Percentiles rank a stretch among this genome's conserved stretches.
Conservation (phyloP, 1,140 invertebrate genomes). For the Drosophila tani region DNA sequence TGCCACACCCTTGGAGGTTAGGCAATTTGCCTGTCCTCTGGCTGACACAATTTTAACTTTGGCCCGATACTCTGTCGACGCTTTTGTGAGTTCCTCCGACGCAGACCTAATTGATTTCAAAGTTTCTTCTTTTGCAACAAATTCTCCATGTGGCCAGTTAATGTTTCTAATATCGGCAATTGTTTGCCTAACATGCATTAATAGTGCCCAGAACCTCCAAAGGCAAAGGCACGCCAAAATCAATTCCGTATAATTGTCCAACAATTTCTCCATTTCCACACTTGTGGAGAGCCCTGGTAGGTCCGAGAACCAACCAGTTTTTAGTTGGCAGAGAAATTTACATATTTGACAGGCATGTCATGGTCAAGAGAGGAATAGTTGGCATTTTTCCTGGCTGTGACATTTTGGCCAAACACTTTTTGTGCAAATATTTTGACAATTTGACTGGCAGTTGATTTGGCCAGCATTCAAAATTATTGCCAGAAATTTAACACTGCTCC, state of each 20-base stretch:
- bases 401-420: slow-evolving; percentile 51
- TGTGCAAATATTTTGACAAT: slow-evolving; percentile 54
- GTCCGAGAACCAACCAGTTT: background rate
- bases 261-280: slow-evolving; percentile 23
- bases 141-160: slow-evolving; percentile 37
- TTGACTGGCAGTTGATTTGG: slow-evolving; percentile 47
- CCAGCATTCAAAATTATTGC: slow-evolving; percentile 32
- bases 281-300: background rate
- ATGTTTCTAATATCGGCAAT: slow-evolving; percentile 55
- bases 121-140: slow-evolving; percentile 18
- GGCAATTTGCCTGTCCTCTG: slow-evolving; percentile 53
- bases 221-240: slow-evolving; percentile 25
- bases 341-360: slow-evolving; percentile 67
- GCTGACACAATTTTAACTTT: slow-evolving; percentile 47
- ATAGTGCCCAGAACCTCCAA: slow-evolving; percentile 41
- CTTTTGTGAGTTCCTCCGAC: slow-evolving; percentile 9
- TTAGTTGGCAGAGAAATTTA: slow-evolving; percentile 41
- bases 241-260: slow-evolving; percentile 43
- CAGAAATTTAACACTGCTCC: slow-evolving; percentile 34
- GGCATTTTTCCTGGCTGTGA: slow-evolving; percentile 61
- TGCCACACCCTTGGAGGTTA: slow-evolving; percentile 36
- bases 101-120: slow-evolving; percentile 61
- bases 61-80: slow-evolving; percentile 19
- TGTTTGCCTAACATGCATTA: slow-evolving; percentile 56
- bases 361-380: slow-evolving; percentile 38